Evolutionary conservation across 2,797 vertebrate genomes (phyloP).

Genomic region (Enteromius mattozi): DNA sequence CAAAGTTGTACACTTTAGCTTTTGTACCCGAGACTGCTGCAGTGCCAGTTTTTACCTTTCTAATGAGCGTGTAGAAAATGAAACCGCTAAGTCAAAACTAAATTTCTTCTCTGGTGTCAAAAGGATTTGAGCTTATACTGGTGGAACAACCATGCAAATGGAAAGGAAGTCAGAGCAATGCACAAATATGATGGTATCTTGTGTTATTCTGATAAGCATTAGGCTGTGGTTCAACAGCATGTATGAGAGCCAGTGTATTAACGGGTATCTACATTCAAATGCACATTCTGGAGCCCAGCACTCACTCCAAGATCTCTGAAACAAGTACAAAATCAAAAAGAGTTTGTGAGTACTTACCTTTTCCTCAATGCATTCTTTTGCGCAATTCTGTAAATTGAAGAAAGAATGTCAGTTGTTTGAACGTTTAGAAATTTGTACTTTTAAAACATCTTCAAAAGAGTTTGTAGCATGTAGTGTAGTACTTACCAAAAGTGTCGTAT

Average conservation of each 20-base stretch:
- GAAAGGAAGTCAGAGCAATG: conserved; percentile 35
- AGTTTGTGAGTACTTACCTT: not conserved
- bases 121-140: not conserved
- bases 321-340: not conserved
- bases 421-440: not conserved
- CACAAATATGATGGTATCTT: conserved; percentile 24
- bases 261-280: not conserved
- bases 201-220: conserved; percentile 31
- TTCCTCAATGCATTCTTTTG: not conserved
- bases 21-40: not conserved
- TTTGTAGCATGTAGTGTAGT: not conserved
- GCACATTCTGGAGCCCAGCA: not conserved
- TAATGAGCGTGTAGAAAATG: not conserved
- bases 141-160: not conserved
- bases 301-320: not conserved
- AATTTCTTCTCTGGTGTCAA: not conserved
- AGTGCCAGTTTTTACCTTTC: not conserved
- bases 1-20: not conserved
- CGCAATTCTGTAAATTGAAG: not conserved
- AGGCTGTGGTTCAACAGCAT: conserved; percentile 29
- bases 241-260: not conserved
- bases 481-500: conserved; percentile 4
- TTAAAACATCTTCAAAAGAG: not conserved
- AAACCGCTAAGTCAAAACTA: not conserved
- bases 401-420: not conserved